phyloP scores from a whole-genome alignment of 2,888 invertebrate genomes.

The Pristionchus japonicus region DNA sequence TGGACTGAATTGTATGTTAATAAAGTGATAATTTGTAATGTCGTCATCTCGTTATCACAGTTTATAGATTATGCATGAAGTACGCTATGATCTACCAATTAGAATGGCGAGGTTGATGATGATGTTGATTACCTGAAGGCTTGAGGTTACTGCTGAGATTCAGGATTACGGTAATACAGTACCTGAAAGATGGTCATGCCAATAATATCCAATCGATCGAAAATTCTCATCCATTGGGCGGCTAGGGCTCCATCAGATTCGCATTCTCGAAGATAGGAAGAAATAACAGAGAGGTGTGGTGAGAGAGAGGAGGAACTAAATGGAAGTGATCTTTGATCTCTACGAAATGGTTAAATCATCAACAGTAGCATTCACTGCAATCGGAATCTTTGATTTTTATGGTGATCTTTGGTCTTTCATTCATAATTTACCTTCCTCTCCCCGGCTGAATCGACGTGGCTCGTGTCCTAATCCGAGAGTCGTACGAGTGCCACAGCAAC shows the following conservation, averaged over 20 bases:
- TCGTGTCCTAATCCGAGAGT: not conserved
- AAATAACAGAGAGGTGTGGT: not conserved
- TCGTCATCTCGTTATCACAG: not conserved
- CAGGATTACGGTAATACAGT: not conserved
- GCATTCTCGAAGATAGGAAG: not conserved
- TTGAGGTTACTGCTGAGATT: not conserved
- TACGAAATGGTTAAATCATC: not conserved
- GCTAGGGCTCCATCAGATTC: not conserved
- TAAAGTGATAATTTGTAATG: not conserved
- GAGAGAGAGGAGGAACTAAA: not conserved
- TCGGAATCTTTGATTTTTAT: no score
- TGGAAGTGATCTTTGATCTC: not conserved
- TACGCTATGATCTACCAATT: not conserved
- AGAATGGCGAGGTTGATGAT: not conserved
- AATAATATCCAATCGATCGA: constrained; percentile 45
- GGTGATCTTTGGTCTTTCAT: not conserved
- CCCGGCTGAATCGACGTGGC: constrained; percentile 23
- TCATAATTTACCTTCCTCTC: not conserved
- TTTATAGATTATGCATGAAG: not conserved
- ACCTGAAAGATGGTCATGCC: constrained; percentile 46
- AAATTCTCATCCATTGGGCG: constrained; percentile 45
- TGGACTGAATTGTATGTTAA: constrained; percentile 24
- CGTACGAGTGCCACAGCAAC: constrained; percentile 21
- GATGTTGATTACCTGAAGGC: constrained; percentile 28
- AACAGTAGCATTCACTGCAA: no score